These are phyloP conservation scores for Chanos chanos DNA, from an alignment of 2,797 vertebrate genomes.

Conservation along the genomic window DNA sequence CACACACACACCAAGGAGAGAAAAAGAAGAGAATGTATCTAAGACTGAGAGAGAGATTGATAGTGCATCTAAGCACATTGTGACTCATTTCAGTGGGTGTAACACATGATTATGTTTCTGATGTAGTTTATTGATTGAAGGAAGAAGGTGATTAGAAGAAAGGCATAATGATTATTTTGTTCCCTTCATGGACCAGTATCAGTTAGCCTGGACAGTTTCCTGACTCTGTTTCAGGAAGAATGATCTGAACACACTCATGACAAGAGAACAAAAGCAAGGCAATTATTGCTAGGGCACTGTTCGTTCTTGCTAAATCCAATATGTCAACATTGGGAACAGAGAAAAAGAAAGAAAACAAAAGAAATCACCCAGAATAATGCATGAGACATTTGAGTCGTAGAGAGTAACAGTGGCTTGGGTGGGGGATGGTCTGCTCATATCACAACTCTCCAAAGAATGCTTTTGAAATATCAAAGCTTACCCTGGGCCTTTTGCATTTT, in stretches of 20 bases:
- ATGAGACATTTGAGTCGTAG: slow-evolving; percentile 70
- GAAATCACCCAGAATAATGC: slow-evolving; percentile 70
- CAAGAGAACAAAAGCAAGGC: slow-evolving; percentile 64
- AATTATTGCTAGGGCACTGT: slow-evolving; percentile 66
- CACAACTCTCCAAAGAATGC: slow-evolving; percentile 64
- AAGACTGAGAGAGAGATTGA: background rate
- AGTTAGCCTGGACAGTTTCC: slow-evolving; percentile 61
- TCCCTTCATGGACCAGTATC: slow-evolving; percentile 50
- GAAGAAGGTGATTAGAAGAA: no score
- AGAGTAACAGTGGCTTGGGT: slow-evolving; percentile 38
- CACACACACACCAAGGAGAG: no score
- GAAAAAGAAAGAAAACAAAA: slow-evolving; percentile 61
- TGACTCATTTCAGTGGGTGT: background rate
- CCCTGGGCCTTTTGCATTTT: slow-evolving; percentile 60
- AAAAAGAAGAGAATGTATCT: no score
- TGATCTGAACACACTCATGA: slow-evolving; percentile 62
- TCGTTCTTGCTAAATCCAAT: slow-evolving; percentile 62
- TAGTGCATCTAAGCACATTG: background rate
- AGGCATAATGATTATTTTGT: no score
- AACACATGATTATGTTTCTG: no score
- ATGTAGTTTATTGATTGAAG: no score
- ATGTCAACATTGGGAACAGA: slow-evolving; percentile 59
- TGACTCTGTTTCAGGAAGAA: slow-evolving; percentile 54
- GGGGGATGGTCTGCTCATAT: slow-evolving; percentile 56
- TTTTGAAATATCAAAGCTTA: slow-evolving; percentile 68